Evolutionary conservation across 2,797 vertebrate genomes (phyloP).

Genomic region (Pterois miles): DNA sequence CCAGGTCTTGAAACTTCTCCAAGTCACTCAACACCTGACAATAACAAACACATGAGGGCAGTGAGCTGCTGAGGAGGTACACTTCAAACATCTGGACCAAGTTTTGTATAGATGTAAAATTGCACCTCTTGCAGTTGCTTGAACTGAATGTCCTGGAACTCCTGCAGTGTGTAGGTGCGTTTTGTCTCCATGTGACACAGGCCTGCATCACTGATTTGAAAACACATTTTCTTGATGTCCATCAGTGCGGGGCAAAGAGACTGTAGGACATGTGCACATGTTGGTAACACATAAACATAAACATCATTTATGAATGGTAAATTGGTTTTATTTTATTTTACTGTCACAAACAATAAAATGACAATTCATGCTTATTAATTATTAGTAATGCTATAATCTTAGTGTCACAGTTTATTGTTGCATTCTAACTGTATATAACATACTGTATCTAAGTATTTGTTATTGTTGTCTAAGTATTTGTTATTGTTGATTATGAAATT

Average conservation of each 20-base stretch:
- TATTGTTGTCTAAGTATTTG: too few species aligned
- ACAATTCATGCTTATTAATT: too few species aligned
- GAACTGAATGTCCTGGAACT: constrained; percentile 82
- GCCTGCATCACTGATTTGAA: constrained; percentile 78
- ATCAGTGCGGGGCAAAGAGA: constrained; percentile 83
- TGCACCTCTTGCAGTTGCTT: constrained; percentile 82
- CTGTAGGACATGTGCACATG: constrained; percentile 65
- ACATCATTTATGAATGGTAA: not conserved
- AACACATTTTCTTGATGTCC: constrained; percentile 88
- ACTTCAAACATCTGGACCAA: not conserved
- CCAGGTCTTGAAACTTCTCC: constrained; percentile 82
- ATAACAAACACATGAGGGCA: constrained; percentile 11
- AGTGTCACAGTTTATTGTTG: too few species aligned
- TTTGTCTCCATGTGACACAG: constrained; percentile 83
- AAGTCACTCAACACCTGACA: constrained; percentile 79
- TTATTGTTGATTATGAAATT: too few species aligned
- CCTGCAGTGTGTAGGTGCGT: constrained; percentile 82
- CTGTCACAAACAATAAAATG: too few species aligned
- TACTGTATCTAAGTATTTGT: too few species aligned
- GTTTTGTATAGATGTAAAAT: not conserved
- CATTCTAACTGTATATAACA: too few species aligned
- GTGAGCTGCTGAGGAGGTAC: not conserved
- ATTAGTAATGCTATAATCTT: too few species aligned
- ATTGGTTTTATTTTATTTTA: not conserved
- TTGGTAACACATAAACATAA: not conserved